Base-by-base conservation (phyloP, 2,888 invertebrate genomes). In the Laothoe populi region DNA sequence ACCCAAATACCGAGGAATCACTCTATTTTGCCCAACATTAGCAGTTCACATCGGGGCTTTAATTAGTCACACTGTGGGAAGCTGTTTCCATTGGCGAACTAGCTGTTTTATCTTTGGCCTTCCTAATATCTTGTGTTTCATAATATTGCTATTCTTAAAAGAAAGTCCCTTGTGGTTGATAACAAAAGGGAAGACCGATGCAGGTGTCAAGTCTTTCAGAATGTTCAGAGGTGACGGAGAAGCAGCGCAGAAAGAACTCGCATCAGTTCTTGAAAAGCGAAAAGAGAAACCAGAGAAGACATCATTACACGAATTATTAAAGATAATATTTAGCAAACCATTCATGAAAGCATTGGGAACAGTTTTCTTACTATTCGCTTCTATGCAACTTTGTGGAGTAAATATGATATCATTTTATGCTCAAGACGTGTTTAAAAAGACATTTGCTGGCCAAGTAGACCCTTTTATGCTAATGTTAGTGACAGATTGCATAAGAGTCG, bases 81-180 rank as follows among this genome's bases (percentile, higher is more conserved):
- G 70, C 16, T 80, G 75, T 57, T 60, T 77, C 3, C 61, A 77
- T 31, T 86, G 86, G 87, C 79, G 74, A 64, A 66, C 66, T 0
- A 68, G 71, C 10, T 75, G 81, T 13, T 75, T 72, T 11, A 60
- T 84, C 5, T 85, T 77, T 44, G 65, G 70, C 5, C 42, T 75
- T 16, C 79, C 84, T 0, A 78, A 70, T 63, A n/a, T 79, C 4
- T 1, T 80, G 16, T 65, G 78, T 45, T 70, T 78, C n/a, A 8
- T 67, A 0, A 61, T 79, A 11, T 45, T 83, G 0, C 2, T 82
- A 4, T 71, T 73, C 59, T 64, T 85, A 38, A 81, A 80, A 73
- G 86, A 87, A 70, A 86, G 85, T 31, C 87, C 87, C 0, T 57
- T 85, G 4, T 87, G 87, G 87, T 64, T 86, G 26, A 72, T 86